These are phyloP conservation scores for Lagopus muta DNA, from an alignment of 2,113 vertebrate genomes.

Conservation along the genomic window DNA sequence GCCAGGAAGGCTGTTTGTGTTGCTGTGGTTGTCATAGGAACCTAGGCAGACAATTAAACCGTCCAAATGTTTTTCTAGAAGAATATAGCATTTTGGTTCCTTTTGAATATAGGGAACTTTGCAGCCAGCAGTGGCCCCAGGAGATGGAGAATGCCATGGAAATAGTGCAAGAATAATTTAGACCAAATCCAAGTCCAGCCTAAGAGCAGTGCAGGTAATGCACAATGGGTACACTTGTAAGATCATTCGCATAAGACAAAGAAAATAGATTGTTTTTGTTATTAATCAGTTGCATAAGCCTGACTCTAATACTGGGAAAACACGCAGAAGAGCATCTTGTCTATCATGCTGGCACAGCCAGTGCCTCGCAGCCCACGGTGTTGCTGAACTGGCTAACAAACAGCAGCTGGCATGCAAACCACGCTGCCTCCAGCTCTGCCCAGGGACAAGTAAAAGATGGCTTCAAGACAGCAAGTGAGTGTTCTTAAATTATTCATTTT, in stretches of 20 bases:
- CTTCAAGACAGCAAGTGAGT: not conserved
- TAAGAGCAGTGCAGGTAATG: not conserved
- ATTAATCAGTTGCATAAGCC: not conserved
- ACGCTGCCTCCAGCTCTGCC: not conserved
- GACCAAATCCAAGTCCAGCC: not conserved
- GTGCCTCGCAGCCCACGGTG: not conserved
- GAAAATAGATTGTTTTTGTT: not conserved
- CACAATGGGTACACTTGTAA: rapidly evolving
- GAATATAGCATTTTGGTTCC: not conserved
- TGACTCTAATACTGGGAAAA: not conserved
- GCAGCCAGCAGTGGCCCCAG: not conserved
- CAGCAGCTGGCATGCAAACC: not conserved
- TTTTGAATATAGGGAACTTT: not conserved
- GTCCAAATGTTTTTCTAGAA: slow-evolving; percentile 43
- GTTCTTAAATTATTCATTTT: slow-evolving; percentile 1
- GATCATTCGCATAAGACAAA: not conserved
- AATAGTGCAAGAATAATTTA: not conserved
- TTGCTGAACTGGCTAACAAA: not conserved
- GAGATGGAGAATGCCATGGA: not conserved
- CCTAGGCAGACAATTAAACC: slow-evolving; percentile 44
- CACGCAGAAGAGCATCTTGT: not conserved
- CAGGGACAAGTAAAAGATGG: not conserved
- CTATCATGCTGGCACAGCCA: not conserved
- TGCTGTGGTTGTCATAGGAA: slow-evolving; percentile 65
- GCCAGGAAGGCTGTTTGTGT: slow-evolving; percentile 58